Conservation (phyloP, 2,113 vertebrate species). For the Macrotis lagotis region DNA sequence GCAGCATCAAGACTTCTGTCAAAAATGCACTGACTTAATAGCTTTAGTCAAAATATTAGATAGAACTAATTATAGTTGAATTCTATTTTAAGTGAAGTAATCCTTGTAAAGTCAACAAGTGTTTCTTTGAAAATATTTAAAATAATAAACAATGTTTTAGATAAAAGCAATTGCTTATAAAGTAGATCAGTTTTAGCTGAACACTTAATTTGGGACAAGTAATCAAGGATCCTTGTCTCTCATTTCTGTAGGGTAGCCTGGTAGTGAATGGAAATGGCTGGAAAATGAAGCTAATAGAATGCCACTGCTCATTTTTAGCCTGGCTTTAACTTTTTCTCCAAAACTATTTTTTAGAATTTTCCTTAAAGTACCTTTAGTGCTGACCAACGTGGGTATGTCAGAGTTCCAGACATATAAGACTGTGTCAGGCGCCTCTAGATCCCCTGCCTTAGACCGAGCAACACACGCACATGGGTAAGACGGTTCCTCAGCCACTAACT, state of each 20-base stretch:
- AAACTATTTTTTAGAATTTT: slow-evolving; percentile 82
- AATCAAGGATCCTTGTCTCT: slow-evolving; percentile 17
- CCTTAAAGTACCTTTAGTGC: slow-evolving; percentile 88
- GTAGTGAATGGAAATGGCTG: background rate
- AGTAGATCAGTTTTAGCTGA: background rate
- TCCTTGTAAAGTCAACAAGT: no score
- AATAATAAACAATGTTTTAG: background rate
- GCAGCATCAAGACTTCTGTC: background rate
- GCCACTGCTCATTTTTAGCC: background rate
- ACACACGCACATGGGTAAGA: slow-evolving; percentile 90
- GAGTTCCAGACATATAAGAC: slow-evolving; percentile 94
- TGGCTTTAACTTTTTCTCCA: slow-evolving; percentile 16
- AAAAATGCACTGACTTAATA: background rate
- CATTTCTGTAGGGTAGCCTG: background rate
- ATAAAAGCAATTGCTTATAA: background rate
- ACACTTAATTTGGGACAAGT: slow-evolving; percentile 27
- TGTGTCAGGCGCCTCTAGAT: slow-evolving; percentile 84
- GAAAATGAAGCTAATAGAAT: background rate
- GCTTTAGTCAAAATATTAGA: background rate
- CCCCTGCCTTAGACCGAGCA: slow-evolving; percentile 87
- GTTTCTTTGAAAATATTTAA: background rate
- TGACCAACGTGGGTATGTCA: slow-evolving; percentile 92
- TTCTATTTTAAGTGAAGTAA: background rate
- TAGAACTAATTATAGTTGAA: background rate
- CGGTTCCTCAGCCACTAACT: background rate